Evolutionary conservation across 2,113 vertebrate species (phyloP), one percentile per base, ranked within the genome.

Genomic region (Colistium nudipinnis): DNA sequence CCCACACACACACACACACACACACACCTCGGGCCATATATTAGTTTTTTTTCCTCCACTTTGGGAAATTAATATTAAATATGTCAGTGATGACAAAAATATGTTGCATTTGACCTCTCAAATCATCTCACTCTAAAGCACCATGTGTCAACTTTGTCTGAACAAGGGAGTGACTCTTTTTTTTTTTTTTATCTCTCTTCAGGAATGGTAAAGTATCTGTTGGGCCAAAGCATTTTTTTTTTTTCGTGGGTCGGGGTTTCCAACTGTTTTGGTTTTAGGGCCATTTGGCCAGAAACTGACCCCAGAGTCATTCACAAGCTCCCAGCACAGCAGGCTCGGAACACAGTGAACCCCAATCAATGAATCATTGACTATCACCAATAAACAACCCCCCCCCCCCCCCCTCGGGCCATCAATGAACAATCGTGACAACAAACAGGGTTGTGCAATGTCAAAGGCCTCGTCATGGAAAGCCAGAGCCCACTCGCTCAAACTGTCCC

Each of bases 371-470:
- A 65, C 45, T 17, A 45, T 49, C 41, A 19, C 41, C 64, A n/a
- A 13, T 20, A 11, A 56, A 24, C 43, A 39, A 5, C 10, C 12
- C 41, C 47, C 22, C 13, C 45, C 35, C n/a, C n/a, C n/a, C n/a
- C n/a, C n/a, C n/a, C n/a, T n/a, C 31, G 4, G 14, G 20, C 12
- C 41, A 39, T 49, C 35, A 38, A 4, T 24, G 16, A 60, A 11
- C 20, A 24, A 4, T 11, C 17, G 28, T 41, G 56, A 49, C 41
- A 43, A 27, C 63, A 55, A 70, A 59, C 36, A 38, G 63, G n/a
- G 60, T 83, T 77, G 62, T 62, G 38, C 70, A 72, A 73, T 6
- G n/a, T 60, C 73, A 38, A n/a, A n/a, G n/a, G 56, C 61, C 55
- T 64, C 38, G 44, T 33, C 20, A 16, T 53, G 20, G 25, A 52